These are phyloP conservation scores for Conger conger DNA, from an alignment of 2,113 vertebrate genomes.

Conservation along the genomic window DNA sequence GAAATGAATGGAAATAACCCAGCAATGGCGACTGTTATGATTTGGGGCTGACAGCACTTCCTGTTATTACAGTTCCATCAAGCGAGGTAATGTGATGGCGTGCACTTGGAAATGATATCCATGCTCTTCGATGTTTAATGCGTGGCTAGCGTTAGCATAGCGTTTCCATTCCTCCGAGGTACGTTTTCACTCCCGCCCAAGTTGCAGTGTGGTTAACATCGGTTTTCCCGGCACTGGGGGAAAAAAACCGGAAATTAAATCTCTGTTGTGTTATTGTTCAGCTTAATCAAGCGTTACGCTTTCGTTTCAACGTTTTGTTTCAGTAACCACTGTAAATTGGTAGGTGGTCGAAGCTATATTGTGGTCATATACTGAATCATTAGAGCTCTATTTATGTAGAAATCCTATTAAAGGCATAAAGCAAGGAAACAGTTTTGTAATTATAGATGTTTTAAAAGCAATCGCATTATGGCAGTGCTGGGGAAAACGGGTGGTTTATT, in stretches of 20 bases:
- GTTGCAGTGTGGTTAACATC: background rate
- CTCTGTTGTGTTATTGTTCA: background rate
- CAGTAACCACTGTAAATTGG: background rate
- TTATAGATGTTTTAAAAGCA: constrained; percentile 9
- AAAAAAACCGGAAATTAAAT: background rate
- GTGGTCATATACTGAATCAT: background rate
- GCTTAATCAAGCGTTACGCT: background rate
- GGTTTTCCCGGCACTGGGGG: background rate
- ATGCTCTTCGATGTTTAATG: background rate
- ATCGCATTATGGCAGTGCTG: background rate
- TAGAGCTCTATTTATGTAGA: background rate
- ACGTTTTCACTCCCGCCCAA: background rate
- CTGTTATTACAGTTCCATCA: background rate
- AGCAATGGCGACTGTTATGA: background rate
- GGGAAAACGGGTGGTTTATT: background rate
- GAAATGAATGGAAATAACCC: background rate
- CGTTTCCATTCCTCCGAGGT: background rate
- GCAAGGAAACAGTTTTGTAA: background rate
- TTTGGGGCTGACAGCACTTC: background rate
- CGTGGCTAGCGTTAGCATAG: too few species aligned
- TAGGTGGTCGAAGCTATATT: background rate
- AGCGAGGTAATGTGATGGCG: background rate
- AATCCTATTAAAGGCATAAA: constrained; percentile 5
- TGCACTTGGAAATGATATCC: too few species aligned
- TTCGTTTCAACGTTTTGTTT: background rate